phyloP scores from a whole-genome alignment of 64 coral and sea anemone species.

The Stylophora pistillata region DNA sequence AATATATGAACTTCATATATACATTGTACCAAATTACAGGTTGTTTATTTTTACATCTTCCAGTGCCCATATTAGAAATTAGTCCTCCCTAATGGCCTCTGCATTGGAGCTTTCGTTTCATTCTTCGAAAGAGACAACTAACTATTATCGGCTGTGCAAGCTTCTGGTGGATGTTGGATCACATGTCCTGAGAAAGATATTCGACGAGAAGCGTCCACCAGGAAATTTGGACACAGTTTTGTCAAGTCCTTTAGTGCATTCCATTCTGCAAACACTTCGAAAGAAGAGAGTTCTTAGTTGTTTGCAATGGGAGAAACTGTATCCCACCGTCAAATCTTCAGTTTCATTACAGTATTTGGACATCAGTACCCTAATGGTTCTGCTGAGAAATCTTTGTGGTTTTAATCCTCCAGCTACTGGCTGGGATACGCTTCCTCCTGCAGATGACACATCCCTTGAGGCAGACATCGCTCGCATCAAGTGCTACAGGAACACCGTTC shows the following conservation, averaged over 20 bases:
- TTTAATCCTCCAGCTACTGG: slow-evolving; percentile 20
- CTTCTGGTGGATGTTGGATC: slow-evolving; percentile 35
- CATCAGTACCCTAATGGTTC: slow-evolving; percentile 29
- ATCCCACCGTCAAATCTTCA: background rate
- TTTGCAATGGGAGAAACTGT: slow-evolving; percentile 27
- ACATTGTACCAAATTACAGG: too few relatives aligned
- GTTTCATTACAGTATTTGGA: background rate
- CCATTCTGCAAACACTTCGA: slow-evolving; percentile 8
- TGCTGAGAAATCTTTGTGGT: slow-evolving; percentile 19
- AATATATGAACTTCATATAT: too few relatives aligned
- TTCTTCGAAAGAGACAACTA: background rate
- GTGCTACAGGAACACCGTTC: slow-evolving; percentile 23
- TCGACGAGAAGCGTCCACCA: slow-evolving; percentile 7
- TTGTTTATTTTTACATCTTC: too few relatives aligned
- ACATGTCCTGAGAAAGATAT: slow-evolving; percentile 19
- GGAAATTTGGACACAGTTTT: slow-evolving; percentile 1
- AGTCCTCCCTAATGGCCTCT: background rate
- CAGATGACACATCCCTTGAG: background rate
- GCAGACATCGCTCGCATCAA: background rate
- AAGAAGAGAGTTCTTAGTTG: slow-evolving; percentile 27
- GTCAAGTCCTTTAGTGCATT: background rate
- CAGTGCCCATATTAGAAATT: too few relatives aligned
- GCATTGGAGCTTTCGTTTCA: background rate
- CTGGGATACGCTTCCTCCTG: slow-evolving; percentile 4
- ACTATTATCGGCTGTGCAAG: slow-evolving; percentile 23